phyloP scores from a whole-genome alignment of 2,797 vertebrate genomes.

The Propithecus deckenii region DNA sequence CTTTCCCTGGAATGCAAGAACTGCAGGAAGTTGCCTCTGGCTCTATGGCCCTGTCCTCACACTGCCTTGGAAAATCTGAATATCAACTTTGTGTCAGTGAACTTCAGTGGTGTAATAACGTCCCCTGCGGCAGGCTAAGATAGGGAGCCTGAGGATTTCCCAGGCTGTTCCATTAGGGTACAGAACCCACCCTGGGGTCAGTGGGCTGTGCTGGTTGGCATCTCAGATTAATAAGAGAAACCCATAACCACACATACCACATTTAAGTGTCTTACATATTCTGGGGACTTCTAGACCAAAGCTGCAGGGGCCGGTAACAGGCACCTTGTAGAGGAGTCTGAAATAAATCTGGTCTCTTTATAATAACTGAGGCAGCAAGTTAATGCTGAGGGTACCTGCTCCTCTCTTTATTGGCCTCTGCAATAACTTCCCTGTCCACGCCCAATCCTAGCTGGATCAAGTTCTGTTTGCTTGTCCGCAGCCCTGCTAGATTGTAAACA shows the following conservation, averaged over 20 bases:
- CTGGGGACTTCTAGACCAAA: neutral
- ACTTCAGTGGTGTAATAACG: neutral
- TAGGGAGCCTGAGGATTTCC: neutral
- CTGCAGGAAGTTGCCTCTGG: neutral
- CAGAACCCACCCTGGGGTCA: neutral
- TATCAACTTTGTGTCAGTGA: neutral
- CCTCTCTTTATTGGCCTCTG: neutral
- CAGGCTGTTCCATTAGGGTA: neutral
- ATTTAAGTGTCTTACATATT: neutral
- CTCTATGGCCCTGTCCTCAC: neutral
- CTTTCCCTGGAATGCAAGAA: neutral
- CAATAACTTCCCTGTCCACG: neutral
- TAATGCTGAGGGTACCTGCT: neutral
- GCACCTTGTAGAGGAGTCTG: neutral
- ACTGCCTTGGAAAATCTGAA: neutral
- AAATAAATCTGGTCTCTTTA: neutral
- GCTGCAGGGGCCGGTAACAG: neutral
- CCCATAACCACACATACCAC: neutral
- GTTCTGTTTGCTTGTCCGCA: neutral
- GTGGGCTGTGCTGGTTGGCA: neutral
- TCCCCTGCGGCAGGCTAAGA: neutral
- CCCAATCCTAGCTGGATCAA: neutral
- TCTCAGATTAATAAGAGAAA: conserved; percentile 31
- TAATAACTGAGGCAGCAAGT: neutral
- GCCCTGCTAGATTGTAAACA: neutral